Evolutionary conservation across 1,140 invertebrate genomes (phyloP), one percentile per base, ranked within the genome.

Genomic region (Musca vetustissima): DNA sequence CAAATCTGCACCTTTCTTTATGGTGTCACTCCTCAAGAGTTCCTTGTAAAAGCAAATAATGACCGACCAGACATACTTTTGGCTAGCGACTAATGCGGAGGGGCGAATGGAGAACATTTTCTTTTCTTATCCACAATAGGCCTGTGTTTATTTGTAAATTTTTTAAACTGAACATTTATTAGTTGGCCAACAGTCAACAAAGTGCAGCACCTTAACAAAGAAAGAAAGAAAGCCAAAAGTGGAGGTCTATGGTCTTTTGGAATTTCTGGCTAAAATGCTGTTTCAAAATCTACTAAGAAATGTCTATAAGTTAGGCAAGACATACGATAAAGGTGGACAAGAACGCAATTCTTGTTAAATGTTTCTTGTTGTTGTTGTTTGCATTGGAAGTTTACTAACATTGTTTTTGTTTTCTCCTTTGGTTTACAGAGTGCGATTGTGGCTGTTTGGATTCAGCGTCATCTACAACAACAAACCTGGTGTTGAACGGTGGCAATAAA

Each of bases 361-460:
- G n/a, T n/a, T n/a, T n/a, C n/a, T n/a, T n/a, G n/a, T n/a, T n/a
- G 6, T 43, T 43, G 36, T 11, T 1, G 11, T 43, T 7, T 6
- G 36, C 49, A 17, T 50, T 25, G 3, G 22, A 32, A 64, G 36
- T 67, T 61, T 32, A 61, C 22, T 69, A 49, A 64, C 49, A n/a
- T 59, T 47, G 24, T 57, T 53, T 64, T 55, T 24, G 14, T 22
- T 57, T 52, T 71, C 14, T 59, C 71, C 22, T 43, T 50, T 19
- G 43, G 14, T 15, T 71, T 76, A 3, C n/a, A 82, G 80, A 82
- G 69, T 82, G 80, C 67, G 76, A 82, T 77, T 82, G 80, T 74
- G 80, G 81, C 67, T 82, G 81, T 71, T 75, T 79, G 67, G 79
- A 82, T 71, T 73, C 77, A 36, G n/a, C 57, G 22, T 61, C 57